A percentile compares a stretch with the other conserved stretches of the same genome.
Evolutionary conservation across 2,797 vertebrate genomes (phyloP).

Genomic region (Lateolabrax maculatus): DNA sequence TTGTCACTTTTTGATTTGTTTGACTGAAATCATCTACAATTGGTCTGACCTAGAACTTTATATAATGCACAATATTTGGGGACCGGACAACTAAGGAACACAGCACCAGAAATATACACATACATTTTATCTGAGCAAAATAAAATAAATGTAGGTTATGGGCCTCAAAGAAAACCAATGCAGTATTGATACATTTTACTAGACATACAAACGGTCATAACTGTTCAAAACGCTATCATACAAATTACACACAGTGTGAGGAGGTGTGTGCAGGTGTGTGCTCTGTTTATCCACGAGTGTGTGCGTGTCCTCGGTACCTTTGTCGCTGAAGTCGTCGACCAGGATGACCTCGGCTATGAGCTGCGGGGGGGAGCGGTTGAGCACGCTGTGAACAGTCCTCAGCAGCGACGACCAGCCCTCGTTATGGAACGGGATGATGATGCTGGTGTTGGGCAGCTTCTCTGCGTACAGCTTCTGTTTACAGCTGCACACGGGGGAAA

Average conservation of each 20-base stretch:
- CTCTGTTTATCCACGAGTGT: not conserved
- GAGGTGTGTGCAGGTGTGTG: not conserved
- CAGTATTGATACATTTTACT: not conserved
- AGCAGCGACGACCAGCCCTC: slow-evolving; percentile 98
- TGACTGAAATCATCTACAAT: not conserved
- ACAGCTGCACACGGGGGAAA: slow-evolving; percentile 85
- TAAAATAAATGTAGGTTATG: no score
- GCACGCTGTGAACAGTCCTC: slow-evolving; percentile 94
- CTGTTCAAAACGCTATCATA: not conserved
- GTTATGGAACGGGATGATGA: slow-evolving; percentile 99
- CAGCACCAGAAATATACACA: not conserved
- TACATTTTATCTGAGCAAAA: not conserved
- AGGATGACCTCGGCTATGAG: slow-evolving; percentile 95
- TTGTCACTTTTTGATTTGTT: no score
- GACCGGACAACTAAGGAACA: not conserved
- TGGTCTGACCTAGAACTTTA: not conserved
- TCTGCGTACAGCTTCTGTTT: slow-evolving; percentile 91
- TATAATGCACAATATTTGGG: not conserved
- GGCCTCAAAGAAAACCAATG: not conserved
- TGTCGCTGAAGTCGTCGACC: slow-evolving; percentile 98
- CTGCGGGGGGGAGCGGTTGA: slow-evolving; percentile 93
- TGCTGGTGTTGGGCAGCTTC: slow-evolving; percentile 94
- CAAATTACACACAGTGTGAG: not conserved
- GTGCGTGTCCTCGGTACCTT: slow-evolving; percentile 84
- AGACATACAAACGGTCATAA: not conserved